A percentile compares a stretch with the other conserved stretches of the same genome.
These are phyloP conservation scores for Jaculus jaculus DNA, from an alignment of 2,113 vertebrate species.

Conservation along the genomic window DNA sequence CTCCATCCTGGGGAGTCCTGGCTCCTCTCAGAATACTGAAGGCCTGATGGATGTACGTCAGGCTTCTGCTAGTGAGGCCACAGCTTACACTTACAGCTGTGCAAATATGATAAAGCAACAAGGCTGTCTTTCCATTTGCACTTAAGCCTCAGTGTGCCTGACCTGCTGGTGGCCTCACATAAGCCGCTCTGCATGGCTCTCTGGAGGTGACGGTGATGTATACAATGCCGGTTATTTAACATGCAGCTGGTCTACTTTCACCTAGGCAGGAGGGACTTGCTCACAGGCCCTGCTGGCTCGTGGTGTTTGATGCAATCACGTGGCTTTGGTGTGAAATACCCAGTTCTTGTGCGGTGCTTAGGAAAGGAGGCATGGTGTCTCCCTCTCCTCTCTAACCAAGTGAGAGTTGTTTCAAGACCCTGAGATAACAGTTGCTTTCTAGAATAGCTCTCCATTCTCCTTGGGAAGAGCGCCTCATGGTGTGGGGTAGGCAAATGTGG, in stretches of 20 bases:
- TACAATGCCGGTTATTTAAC: neutral
- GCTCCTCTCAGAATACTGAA: neutral
- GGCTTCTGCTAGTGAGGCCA: neutral
- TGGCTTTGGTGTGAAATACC: slow-evolving; percentile 41
- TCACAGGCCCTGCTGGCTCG: neutral
- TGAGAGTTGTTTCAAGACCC: slow-evolving; percentile 31
- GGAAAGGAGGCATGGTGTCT: neutral
- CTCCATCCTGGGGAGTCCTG: neutral
- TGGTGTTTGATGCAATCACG: neutral
- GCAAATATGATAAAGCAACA: neutral
- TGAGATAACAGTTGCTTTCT: slow-evolving; percentile 24
- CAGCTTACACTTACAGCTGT: neutral
- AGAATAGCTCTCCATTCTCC: neutral
- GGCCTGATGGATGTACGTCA: too few species aligned
- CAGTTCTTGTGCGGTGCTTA: neutral
- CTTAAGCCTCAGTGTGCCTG: neutral
- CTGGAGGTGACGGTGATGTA: neutral
- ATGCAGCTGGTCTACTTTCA: slow-evolving; percentile 20
- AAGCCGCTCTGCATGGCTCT: too few species aligned
- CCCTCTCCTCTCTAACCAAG: neutral
- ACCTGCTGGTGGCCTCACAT: fast-evolving
- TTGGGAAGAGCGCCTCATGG: neutral
- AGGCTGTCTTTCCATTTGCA: neutral
- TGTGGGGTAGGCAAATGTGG: too few species aligned
- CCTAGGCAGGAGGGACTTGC: neutral